A percentile compares a stretch with the other conserved stretches of the same genome.
These are phyloP conservation scores for Microcebus lehilahytsara DNA, from an alignment of 2,113 vertebrate species.

Conservation along the genomic window DNA sequence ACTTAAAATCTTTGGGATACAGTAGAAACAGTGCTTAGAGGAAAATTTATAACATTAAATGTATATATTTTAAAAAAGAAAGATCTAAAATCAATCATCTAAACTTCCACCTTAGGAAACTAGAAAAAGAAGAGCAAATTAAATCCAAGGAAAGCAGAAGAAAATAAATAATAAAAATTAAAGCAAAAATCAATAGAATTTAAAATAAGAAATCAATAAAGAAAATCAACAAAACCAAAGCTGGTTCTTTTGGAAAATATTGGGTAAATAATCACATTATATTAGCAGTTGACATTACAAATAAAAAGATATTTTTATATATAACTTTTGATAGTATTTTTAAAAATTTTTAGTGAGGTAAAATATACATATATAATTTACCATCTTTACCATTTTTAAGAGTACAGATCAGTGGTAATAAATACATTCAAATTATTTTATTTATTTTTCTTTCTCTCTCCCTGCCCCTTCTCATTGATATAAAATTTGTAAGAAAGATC, in stretches of 20 bases:
- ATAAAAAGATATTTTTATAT: not conserved
- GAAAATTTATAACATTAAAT: not conserved
- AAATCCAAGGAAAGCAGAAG: not conserved
- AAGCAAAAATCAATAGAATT: not conserved
- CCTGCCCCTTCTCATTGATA: not conserved
- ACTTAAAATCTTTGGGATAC: not conserved
- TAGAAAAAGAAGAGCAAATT: not conserved
- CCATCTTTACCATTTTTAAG: too few relatives aligned
- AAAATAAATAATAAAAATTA: not conserved
- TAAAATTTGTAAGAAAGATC: not conserved
- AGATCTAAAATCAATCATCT: not conserved
- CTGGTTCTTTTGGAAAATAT: not conserved
- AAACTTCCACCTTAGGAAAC: not conserved
- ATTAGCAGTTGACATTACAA: slow-evolving; percentile 13
- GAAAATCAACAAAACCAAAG: not conserved
- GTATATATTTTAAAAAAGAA: not conserved
- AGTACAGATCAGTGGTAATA: too few relatives aligned
- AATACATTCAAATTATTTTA: too few relatives aligned
- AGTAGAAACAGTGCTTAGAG: not conserved
- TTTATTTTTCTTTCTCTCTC: not conserved
- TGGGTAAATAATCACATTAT: not conserved
- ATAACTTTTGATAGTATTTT: not conserved
- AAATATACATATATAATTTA: too few relatives aligned
- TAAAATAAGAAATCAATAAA: not conserved
- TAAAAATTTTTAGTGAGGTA: too few relatives aligned